A percentile compares a stretch with the other conserved stretches of the same genome.
Conservation (phyloP, 2,797 vertebrate genomes). For the Chelidonichthys spinosus region DNA sequence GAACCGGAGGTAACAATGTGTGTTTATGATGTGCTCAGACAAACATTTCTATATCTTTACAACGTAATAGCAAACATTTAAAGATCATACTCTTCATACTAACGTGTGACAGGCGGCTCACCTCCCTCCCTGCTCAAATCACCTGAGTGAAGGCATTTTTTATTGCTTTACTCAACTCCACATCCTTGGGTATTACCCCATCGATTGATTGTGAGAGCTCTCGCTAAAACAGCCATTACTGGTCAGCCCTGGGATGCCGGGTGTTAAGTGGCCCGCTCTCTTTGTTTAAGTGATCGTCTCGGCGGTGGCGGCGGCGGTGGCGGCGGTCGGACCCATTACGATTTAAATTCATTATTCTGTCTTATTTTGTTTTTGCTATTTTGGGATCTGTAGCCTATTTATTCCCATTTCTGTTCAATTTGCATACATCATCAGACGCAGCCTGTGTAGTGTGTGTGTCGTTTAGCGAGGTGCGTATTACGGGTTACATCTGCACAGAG, state of each 20-base stretch:
- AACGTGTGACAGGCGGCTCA: conserved; percentile 25
- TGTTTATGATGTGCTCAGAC: no score
- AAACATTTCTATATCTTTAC: no score
- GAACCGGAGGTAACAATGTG: no score
- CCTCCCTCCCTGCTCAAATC: conserved; percentile 19
- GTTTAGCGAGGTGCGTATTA: conserved; percentile 41
- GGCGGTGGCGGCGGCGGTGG: neutral
- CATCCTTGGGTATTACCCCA: conserved; percentile 58
- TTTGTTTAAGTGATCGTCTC: conserved; percentile 57
- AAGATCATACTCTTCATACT: neutral
- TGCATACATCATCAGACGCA: conserved; percentile 55
- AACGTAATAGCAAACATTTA: neutral
- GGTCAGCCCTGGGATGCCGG: conserved; percentile 30
- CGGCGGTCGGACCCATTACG: conserved; percentile 29
- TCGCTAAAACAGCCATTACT: conserved; percentile 45
- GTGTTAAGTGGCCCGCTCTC: conserved; percentile 52
- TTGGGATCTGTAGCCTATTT: conserved; percentile 62
- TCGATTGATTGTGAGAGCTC: conserved; percentile 60
- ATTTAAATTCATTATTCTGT: conserved; percentile 67
- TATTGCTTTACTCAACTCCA: conserved; percentile 30
- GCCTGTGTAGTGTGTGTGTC: conserved; percentile 25
- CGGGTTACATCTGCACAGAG: conserved; percentile 41
- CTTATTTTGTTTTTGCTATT: conserved; percentile 65
- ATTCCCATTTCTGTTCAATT: conserved; percentile 57
- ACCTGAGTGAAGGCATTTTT: conserved; percentile 25